Evolutionary conservation across 2,113 vertebrate species (phyloP).

Genomic region (Caloenas nicobarica): DNA sequence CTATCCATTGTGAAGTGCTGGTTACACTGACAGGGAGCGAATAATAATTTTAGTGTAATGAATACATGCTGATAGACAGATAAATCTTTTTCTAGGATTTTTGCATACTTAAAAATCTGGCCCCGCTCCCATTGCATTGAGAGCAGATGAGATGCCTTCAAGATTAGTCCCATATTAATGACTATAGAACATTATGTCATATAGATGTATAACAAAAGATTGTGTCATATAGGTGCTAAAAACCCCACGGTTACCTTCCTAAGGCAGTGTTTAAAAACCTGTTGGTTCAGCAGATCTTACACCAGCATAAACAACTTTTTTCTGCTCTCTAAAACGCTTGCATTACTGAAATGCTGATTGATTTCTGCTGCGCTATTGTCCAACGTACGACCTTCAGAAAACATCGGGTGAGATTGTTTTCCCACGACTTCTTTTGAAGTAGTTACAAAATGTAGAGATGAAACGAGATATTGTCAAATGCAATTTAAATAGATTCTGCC

Average conservation of each 20-base stretch:
- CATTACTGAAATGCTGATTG: constrained; percentile 20
- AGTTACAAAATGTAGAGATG: not conserved
- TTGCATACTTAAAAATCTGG: constrained; percentile 21
- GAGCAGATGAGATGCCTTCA: constrained; percentile 8
- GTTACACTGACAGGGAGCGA: not conserved
- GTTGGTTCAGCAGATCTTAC: constrained; percentile 28
- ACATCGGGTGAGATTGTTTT: not conserved
- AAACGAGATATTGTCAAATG: not conserved
- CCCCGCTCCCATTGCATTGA: not conserved
- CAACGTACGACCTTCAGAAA: not conserved
- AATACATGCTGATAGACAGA: constrained; percentile 51
- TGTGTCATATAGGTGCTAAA: constrained; percentile 11
- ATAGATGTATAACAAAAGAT: constrained; percentile 19
- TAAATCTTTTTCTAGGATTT: constrained; percentile 39
- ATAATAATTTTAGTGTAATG: constrained; percentile 47
- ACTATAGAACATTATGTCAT: constrained; percentile 21
- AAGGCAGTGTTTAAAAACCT: constrained; percentile 30
- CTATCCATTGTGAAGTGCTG: not conserved
- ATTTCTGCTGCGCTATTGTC: constrained; percentile 1
- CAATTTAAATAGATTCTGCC: not conserved
- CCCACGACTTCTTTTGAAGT: not conserved
- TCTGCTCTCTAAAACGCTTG: not conserved
- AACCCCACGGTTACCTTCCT: not conserved
- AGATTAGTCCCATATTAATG: constrained; percentile 36
- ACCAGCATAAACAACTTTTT: constrained; percentile 1